Evolutionary conservation across 2,888 invertebrate species (phyloP).

Genomic region (Leptinotarsa juncta): DNA sequence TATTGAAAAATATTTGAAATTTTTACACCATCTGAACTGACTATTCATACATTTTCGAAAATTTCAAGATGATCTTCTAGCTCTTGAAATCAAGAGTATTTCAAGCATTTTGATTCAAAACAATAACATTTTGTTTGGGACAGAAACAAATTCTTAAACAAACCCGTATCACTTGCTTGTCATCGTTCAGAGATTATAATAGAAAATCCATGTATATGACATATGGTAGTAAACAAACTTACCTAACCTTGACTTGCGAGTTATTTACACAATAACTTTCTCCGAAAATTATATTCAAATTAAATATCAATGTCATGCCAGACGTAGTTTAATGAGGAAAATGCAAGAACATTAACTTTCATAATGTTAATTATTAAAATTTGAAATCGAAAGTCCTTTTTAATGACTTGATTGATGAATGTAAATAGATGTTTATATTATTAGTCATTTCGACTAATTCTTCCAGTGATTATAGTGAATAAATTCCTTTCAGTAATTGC

Average conservation of each 20-base stretch:
- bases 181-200: not conserved
- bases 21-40: too few species aligned
- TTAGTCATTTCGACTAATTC: not conserved
- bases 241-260: slow-evolving; percentile 29
- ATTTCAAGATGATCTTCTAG: too few species aligned
- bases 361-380: slow-evolving; percentile 10
- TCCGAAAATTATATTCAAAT: slow-evolving; percentile 27
- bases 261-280: slow-evolving; percentile 30
- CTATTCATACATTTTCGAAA: too few species aligned
- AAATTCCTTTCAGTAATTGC: too few species aligned
- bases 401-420: not conserved
- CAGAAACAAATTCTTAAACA: too few species aligned
- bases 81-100: too few species aligned
- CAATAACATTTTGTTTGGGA: too few species aligned
- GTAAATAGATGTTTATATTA: not conserved
- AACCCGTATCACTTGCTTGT: too few species aligned
- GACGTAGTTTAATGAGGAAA: slow-evolving; percentile 13
- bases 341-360: slow-evolving; percentile 11
- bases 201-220: not conserved
- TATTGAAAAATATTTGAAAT: too few species aligned
- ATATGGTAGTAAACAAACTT: slow-evolving; percentile 4
- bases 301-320: slow-evolving; percentile 28
- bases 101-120: too few species aligned
- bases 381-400: slow-evolving; percentile 15
- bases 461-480: too few species aligned